These are phyloP conservation scores for Melopsittacus undulatus DNA, from an alignment of 2,797 vertebrate species.

Conservation along the genomic window DNA sequence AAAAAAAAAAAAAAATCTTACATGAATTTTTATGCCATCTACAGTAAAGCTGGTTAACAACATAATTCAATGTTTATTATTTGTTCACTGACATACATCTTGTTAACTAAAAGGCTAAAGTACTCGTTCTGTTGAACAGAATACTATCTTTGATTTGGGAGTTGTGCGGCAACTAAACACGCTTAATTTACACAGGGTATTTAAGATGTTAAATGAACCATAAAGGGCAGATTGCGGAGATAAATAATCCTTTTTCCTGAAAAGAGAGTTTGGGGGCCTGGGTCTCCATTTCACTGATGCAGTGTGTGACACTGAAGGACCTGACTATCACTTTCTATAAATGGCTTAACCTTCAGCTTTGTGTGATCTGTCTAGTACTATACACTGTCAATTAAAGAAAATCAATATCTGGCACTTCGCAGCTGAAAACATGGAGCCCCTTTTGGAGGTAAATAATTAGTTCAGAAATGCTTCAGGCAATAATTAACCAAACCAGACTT, in stretches of 20 bases:
- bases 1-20: not conserved
- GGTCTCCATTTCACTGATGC: not conserved
- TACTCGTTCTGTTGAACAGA: not conserved
- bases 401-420: constrained; percentile 56
- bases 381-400: constrained; percentile 46
- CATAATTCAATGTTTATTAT: not conserved
- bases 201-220: constrained; percentile 54
- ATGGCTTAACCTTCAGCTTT: constrained; percentile 64
- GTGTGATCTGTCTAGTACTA: constrained; percentile 19
- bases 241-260: constrained; percentile 32
- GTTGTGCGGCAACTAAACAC: not conserved
- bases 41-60: not conserved
- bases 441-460: constrained; percentile 60
- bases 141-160: not conserved
- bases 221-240: constrained; percentile 56
- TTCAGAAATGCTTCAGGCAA: constrained; percentile 50
- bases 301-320: constrained; percentile 15
- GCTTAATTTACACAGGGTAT: constrained; percentile 32
- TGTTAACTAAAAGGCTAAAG: constrained; percentile 12
- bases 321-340: constrained; percentile 26
- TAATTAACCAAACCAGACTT: constrained; percentile 66
- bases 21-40: not conserved
- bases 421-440: constrained; percentile 21
- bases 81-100: not conserved
- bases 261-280: not conserved